Percentiles rank a stretch among this genome's conserved stretches.
Conservation (phyloP, 1,140 invertebrate genomes). For the Eumeta japonica region DNA sequence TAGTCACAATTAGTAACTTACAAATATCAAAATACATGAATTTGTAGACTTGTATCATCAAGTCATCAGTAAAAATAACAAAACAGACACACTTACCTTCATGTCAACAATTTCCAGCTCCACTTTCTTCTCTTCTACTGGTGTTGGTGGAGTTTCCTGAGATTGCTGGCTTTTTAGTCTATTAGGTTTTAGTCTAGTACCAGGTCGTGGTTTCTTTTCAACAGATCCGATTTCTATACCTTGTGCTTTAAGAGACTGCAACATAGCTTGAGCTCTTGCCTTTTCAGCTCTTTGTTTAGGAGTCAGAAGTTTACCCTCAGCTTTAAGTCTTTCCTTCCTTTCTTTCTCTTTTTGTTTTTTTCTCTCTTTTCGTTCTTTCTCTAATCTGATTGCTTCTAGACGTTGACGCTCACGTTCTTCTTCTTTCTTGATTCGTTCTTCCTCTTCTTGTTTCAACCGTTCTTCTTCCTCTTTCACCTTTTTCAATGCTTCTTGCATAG, state of each 20-base stretch:
- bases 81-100: constrained; percentile 25
- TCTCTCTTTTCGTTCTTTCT: constrained; percentile 84
- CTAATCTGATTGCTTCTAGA: constrained; percentile 73
- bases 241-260: constrained; percentile 85
- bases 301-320: constrained; percentile 91
- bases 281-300: constrained; percentile 89
- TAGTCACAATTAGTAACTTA: too few relatives aligned
- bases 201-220: constrained; percentile 66
- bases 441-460: constrained; percentile 72
- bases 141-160: constrained; percentile 49
- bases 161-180: constrained; percentile 66
- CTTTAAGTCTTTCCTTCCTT: constrained; percentile 86
- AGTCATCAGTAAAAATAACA: neutral
- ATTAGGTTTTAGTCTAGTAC: constrained; percentile 71
- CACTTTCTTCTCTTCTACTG: constrained; percentile 55
- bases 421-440: constrained; percentile 72
- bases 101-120: constrained; percentile 62
- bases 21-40: too few relatives aligned
- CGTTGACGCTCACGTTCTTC: constrained; percentile 73
- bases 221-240: constrained; percentile 66
- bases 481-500: constrained; percentile 86
- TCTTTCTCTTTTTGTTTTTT: constrained; percentile 96
- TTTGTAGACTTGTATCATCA: constrained; percentile 1
- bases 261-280: constrained; percentile 80
- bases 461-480: constrained; percentile 92